phyloP scores from a whole-genome alignment of 2,113 vertebrate species.

The Oophaga pumilio region DNA sequence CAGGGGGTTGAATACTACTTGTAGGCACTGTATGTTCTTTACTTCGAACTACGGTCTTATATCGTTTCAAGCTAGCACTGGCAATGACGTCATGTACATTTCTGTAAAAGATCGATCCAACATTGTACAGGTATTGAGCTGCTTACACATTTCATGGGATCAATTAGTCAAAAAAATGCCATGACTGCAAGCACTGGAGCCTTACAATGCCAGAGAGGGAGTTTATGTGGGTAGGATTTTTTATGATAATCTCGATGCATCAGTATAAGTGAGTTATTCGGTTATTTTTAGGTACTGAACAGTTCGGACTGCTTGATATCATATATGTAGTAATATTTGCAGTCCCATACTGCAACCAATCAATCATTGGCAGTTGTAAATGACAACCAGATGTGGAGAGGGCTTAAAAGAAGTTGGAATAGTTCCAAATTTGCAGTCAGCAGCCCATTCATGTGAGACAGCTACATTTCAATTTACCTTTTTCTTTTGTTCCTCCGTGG shows the following conservation, averaged over 20 bases:
- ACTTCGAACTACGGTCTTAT: not conserved
- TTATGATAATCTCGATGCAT: not conserved
- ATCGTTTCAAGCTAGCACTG: not conserved
- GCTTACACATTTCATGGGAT: not conserved
- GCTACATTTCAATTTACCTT: conserved; percentile 75
- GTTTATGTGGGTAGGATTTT: not conserved
- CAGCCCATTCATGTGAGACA: not conserved
- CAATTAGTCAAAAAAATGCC: not conserved
- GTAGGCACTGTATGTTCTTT: too few species aligned
- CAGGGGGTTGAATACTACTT: too few species aligned
- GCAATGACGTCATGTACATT: too few species aligned
- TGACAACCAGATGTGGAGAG: not conserved
- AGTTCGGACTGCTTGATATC: not conserved
- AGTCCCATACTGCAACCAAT: not conserved
- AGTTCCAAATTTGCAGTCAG: not conserved
- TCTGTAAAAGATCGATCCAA: not conserved
- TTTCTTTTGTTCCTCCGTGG: conserved; percentile 98
- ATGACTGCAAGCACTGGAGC: not conserved
- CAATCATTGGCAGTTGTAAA: not conserved
- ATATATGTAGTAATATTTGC: not conserved
- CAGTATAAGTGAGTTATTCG: not conserved
- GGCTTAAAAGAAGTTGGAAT: not conserved
- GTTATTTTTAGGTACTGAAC: not conserved
- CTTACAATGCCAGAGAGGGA: not conserved
- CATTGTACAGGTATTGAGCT: not conserved